phyloP scores from a whole-genome alignment of 37 sponge, comb jelly and placozoan species.

The Spongilla lacustris region DNA sequence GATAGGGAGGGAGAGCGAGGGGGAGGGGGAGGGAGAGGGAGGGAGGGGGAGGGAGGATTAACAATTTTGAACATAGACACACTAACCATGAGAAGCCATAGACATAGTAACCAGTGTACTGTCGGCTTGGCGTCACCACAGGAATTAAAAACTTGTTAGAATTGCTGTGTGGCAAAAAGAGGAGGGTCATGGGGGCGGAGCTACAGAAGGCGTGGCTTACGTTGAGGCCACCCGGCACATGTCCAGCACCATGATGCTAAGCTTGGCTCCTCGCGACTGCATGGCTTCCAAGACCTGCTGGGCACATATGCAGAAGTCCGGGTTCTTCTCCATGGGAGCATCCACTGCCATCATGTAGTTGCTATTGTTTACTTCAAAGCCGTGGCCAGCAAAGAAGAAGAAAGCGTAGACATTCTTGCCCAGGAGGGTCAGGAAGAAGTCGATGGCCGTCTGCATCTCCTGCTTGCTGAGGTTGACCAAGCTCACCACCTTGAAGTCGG shows the following conservation, averaged over 20 bases:
- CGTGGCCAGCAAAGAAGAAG: conserved; percentile 99
- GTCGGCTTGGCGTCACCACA: conserved; percentile 2
- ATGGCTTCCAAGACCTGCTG: conserved; percentile 82
- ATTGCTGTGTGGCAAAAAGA: not conserved
- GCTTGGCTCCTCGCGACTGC: conserved; percentile 86
- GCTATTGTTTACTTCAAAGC: conserved; percentile 86
- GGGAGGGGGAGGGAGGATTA: not conserved
- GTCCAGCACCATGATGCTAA: conserved; percentile 92
- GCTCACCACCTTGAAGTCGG: conserved; percentile 91
- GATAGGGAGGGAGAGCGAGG: not conserved
- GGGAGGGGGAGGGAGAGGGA: not conserved
- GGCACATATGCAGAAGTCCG: conserved; percentile 85
- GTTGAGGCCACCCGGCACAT: conserved; percentile 89
- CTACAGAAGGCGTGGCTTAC: not conserved
- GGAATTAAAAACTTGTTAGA: not conserved
- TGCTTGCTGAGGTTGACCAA: conserved; percentile 89
- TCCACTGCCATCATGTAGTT: conserved; percentile 98
- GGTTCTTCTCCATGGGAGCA: conserved; percentile 77
- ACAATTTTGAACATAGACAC: not conserved
- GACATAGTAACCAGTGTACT: conserved; percentile 42
- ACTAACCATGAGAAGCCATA: conserved; percentile 70
- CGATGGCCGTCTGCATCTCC: conserved; percentile 91
- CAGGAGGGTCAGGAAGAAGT: conserved; percentile 78
- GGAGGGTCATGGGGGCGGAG: not conserved
- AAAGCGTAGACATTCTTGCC: conserved; percentile 91